These are phyloP conservation scores for Cassiopea xamachana DNA, from an alignment of 30 jellyfish, hydroid and myxozoan genomes.

Conservation along the genomic window DNA sequence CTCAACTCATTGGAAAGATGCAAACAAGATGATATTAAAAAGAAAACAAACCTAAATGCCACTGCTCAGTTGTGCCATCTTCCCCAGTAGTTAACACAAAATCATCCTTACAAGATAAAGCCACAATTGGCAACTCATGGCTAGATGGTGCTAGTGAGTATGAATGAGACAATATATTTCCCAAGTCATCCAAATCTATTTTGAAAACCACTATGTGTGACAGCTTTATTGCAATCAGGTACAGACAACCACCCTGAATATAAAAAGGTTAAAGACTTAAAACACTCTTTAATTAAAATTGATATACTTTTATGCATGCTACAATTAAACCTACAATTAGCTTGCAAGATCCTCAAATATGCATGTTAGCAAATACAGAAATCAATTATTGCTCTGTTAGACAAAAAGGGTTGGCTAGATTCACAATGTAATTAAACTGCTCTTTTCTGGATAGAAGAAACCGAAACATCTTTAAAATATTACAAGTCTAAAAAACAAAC, in stretches of 20 bases:
- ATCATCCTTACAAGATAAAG: conserved; percentile 37
- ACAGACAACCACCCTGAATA: conserved; percentile 22
- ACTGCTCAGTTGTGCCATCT: conserved; percentile 56
- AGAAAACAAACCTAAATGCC: conserved; percentile 30
- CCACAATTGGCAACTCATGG: conserved; percentile 40
- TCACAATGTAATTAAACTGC: too few relatives aligned
- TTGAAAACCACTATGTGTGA: conserved; percentile 25
- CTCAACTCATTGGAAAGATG: too few relatives aligned
- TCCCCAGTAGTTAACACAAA: conserved; percentile 5
- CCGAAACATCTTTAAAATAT: too few relatives aligned
- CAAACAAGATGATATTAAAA: background rate
- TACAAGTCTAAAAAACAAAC: too few relatives aligned
- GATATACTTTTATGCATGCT: too few relatives aligned
- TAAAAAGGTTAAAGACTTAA: background rate
- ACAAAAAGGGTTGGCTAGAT: too few relatives aligned
- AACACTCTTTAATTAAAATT: too few relatives aligned
- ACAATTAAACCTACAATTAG: too few relatives aligned
- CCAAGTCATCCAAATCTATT: conserved; percentile 4
- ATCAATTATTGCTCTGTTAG: too few relatives aligned
- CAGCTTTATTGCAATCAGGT: conserved; percentile 26
- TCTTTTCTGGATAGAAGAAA: too few relatives aligned
- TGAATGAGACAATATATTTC: conserved; percentile 17
- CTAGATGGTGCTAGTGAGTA: conserved; percentile 29
- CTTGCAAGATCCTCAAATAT: too few relatives aligned
- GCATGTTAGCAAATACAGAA: too few relatives aligned